Evolutionary conservation across 2,888 invertebrate species (phyloP).

Genomic region (Phortica okadai): DNA sequence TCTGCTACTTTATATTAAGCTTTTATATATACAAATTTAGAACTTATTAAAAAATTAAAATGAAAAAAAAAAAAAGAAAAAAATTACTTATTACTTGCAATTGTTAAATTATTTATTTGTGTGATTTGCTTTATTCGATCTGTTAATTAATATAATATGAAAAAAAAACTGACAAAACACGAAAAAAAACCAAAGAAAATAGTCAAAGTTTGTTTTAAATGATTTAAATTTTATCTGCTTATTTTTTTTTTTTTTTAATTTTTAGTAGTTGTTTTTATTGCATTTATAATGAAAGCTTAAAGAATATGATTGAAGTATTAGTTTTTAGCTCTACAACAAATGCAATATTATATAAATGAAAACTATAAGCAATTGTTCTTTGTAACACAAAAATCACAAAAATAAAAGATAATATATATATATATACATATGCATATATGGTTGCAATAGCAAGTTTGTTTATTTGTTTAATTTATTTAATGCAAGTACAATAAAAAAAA

Average conservation of each 20-base stretch:
- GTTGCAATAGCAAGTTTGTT: conserved; percentile 5
- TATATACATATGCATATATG: conserved; percentile 32
- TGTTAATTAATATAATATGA: conserved; percentile 28
- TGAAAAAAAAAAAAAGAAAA: conserved; percentile 42
- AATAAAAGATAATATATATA: conserved; percentile 29
- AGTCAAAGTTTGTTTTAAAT: conserved; percentile 36
- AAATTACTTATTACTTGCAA: conserved; percentile 11
- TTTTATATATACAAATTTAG: conserved; percentile 30
- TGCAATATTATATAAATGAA: neutral
- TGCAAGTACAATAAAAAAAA: conserved; percentile 51
- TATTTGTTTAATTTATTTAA: conserved; percentile 44
- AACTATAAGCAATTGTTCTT: conserved; percentile 7
- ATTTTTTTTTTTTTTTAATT: conserved; percentile 12
- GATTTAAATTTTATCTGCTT: neutral
- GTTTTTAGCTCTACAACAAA: neutral
- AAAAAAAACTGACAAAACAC: conserved; percentile 39
- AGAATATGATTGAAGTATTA: conserved; percentile 16
- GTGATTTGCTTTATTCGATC: conserved; percentile 32
- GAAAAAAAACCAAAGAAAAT: conserved; percentile 47
- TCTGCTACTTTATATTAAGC: neutral
- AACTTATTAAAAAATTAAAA: conserved; percentile 43
- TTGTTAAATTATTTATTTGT: conserved; percentile 13
- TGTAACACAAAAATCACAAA: conserved; percentile 4
- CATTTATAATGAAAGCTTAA: conserved; percentile 35
- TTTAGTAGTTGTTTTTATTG: conserved; percentile 20